Evolutionary conservation across 2,113 vertebrate species (phyloP).

Genomic region (Diphyllodes magnificus): DNA sequence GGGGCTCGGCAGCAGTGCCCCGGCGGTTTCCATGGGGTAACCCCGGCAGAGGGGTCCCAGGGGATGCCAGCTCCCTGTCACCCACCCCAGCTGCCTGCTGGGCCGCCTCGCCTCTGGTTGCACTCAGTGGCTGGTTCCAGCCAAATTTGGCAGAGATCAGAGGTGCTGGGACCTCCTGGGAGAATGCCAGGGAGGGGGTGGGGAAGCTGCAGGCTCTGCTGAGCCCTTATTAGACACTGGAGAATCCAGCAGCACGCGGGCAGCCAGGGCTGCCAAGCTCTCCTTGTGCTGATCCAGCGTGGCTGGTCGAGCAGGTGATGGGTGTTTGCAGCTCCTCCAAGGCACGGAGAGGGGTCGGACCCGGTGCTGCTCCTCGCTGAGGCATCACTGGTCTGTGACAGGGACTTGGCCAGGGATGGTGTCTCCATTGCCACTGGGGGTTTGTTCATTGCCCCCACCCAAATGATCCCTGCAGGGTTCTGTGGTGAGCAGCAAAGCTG

Average conservation of each 20-base stretch:
- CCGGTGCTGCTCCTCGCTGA: neutral
- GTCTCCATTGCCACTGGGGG: accelerated
- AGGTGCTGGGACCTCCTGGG: neutral
- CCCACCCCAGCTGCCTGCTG: neutral
- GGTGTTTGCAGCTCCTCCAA: neutral
- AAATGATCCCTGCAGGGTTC: neutral
- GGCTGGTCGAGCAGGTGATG: neutral
- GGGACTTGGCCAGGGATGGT: neutral
- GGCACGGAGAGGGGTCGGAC: neutral
- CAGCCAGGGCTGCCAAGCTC: neutral
- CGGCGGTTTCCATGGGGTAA: accelerated
- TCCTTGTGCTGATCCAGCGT: neutral
- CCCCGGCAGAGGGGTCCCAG: neutral
- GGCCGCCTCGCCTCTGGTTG: neutral
- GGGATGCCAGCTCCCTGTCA: neutral
- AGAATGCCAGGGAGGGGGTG: neutral
- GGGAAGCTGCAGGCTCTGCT: neutral
- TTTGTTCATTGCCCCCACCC: neutral
- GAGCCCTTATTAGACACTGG: neutral
- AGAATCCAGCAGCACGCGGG: neutral
- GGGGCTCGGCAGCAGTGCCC: neutral
- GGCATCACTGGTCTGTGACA: accelerated
- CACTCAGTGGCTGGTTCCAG: neutral
- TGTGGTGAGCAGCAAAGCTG: neutral
- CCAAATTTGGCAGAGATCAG: neutral